These are phyloP conservation scores for Lemur catta DNA, from an alignment of 2,797 vertebrate genomes.

Conservation along the genomic window DNA sequence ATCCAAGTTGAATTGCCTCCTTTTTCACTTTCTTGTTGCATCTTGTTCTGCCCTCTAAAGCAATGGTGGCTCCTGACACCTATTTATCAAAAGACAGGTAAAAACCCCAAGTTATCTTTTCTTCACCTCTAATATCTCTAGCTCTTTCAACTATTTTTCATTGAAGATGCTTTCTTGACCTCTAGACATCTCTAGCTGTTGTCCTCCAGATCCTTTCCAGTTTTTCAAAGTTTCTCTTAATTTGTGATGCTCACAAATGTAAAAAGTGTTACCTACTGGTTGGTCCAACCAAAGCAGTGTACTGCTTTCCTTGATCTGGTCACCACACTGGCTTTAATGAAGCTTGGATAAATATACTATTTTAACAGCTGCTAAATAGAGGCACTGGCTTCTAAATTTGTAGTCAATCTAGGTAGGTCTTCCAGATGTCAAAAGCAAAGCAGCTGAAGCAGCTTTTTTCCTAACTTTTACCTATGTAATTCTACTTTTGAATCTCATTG, in stretches of 20 bases:
- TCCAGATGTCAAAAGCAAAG: background rate
- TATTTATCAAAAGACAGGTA: background rate
- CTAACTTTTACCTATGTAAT: background rate
- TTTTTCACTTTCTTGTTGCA: background rate
- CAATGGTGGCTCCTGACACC: background rate
- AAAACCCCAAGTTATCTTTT: background rate
- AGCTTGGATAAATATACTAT: background rate
- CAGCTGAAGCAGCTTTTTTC: background rate
- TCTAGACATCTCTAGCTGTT: background rate
- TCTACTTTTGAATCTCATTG: background rate
- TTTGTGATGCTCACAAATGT: background rate
- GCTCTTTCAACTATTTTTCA: background rate
- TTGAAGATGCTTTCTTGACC: background rate
- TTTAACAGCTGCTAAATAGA: background rate
- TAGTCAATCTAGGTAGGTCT: background rate
- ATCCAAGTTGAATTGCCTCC: background rate
- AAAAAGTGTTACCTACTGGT: background rate
- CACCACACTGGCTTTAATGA: background rate
- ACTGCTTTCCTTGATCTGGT: background rate
- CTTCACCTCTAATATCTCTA: background rate
- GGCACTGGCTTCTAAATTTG: background rate
- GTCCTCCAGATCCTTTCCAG: background rate
- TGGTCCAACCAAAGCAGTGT: background rate
- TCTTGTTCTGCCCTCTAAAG: background rate
- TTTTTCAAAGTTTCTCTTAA: background rate